Evolutionary conservation across 2,113 vertebrate species (phyloP).

Genomic region (Pampusana beccarii): DNA sequence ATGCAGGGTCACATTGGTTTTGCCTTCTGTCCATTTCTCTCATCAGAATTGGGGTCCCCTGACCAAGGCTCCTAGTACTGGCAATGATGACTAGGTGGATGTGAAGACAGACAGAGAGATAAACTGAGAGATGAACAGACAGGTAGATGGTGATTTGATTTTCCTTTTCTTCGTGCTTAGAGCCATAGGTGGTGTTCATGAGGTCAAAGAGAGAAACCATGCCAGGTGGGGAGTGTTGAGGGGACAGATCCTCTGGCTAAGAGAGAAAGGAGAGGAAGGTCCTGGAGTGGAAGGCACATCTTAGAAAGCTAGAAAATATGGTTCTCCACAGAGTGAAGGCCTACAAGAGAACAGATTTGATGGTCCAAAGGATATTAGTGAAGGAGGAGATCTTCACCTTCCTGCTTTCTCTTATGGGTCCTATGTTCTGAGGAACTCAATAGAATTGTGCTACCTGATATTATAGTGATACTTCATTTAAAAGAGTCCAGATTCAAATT

Average conservation of each 20-base stretch:
- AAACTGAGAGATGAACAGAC: neutral
- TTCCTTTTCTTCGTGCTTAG: neutral
- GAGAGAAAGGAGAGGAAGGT: neutral
- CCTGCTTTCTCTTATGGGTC: neutral
- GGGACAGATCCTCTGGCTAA: neutral
- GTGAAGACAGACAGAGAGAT: neutral
- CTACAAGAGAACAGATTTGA: neutral
- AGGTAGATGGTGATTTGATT: neutral
- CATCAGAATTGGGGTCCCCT: neutral
- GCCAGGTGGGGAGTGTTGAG: neutral
- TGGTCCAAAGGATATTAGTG: neutral
- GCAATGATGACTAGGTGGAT: neutral
- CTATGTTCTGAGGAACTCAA: neutral
- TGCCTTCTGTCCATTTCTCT: neutral
- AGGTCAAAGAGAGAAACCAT: neutral
- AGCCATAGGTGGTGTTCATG: neutral
- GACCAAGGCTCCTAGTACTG: neutral
- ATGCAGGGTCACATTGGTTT: neutral
- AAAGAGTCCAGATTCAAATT: neutral
- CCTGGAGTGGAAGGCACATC: neutral
- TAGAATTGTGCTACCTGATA: neutral
- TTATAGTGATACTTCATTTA: neutral
- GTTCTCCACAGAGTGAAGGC: neutral
- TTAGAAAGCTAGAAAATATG: neutral
- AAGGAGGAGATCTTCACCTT: neutral